Conservation (phyloP, 2,797 vertebrate species). For the Limnodromus scolopaceus region DNA sequence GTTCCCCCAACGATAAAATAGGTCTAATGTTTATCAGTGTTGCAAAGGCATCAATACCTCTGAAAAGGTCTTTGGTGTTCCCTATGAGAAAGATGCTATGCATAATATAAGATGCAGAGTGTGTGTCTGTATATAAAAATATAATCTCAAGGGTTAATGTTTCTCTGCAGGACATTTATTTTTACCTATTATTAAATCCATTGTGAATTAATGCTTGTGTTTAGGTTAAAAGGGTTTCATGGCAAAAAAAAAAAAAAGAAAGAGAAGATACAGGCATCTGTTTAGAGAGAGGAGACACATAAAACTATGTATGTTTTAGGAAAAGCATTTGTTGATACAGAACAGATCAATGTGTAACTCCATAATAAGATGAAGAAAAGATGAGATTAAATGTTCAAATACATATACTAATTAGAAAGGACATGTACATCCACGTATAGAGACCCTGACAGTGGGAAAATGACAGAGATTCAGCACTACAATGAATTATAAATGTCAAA, state of each 20-base stretch:
- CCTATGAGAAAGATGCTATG: neutral
- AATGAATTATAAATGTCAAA: conserved; percentile 82
- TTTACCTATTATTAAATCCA: neutral
- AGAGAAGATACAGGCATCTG: neutral
- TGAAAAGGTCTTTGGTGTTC: neutral
- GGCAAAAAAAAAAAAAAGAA: neutral
- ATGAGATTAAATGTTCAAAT: conserved; percentile 75
- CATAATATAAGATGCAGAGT: neutral
- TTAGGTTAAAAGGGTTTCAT: neutral
- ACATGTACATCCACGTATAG: conserved; percentile 69
- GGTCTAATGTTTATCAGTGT: neutral
- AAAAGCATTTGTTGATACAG: conserved; percentile 30
- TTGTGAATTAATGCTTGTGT: conserved; percentile 42
- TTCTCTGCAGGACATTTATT: neutral
- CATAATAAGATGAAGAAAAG: conserved; percentile 25
- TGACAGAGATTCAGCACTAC: conserved; percentile 74
- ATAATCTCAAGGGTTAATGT: neutral
- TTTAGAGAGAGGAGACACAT: neutral
- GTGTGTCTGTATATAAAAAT: neutral
- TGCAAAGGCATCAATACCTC: neutral
- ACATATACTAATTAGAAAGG: conserved; percentile 78
- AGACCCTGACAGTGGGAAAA: conserved; percentile 72
- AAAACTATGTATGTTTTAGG: neutral
- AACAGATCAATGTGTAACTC: conserved; percentile 35
- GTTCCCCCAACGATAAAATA: neutral